A percentile compares a stretch with the other conserved stretches of the same genome.
Evolutionary conservation across 1,140 invertebrate species (phyloP).

Genomic region (Drosophila tani): DNA sequence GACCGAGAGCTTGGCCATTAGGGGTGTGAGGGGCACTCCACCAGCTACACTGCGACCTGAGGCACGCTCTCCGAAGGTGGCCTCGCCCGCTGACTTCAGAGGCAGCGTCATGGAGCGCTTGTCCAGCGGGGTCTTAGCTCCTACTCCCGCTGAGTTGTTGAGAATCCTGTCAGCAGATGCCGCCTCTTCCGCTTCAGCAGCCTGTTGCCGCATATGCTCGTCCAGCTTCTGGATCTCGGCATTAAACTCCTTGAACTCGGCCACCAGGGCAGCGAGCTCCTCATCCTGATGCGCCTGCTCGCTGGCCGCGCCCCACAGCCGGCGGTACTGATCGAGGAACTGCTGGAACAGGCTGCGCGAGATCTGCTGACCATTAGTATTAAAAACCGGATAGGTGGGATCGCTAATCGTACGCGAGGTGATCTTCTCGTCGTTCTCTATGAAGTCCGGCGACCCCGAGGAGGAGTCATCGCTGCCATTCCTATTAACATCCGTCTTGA

Average conservation of each 20-base stretch:
- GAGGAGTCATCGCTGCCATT: slow-evolving; percentile 61
- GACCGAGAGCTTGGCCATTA: slow-evolving; percentile 92
- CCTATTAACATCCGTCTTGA: slow-evolving; percentile 75
- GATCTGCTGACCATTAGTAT: slow-evolving; percentile 89
- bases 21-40: slow-evolving; percentile 90
- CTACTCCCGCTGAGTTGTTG: slow-evolving; percentile 77
- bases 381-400: slow-evolving; percentile 91
- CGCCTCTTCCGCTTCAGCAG: slow-evolving; percentile 26
- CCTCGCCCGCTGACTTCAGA: slow-evolving; percentile 88
- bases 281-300: slow-evolving; percentile 68
- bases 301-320: slow-evolving; percentile 68
- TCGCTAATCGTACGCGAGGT: slow-evolving; percentile 89
- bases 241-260: slow-evolving; percentile 85
- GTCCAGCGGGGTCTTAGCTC: slow-evolving; percentile 85
- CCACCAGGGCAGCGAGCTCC: slow-evolving; percentile 73
- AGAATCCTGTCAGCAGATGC: slow-evolving; percentile 74
- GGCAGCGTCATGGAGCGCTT: slow-evolving; percentile 90
- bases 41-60: slow-evolving; percentile 74
- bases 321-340: slow-evolving; percentile 87
- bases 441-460: slow-evolving; percentile 66
- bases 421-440: slow-evolving; percentile 77
- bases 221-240: slow-evolving; percentile 85
- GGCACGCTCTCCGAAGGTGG: slow-evolving; percentile 31
- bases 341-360: slow-evolving; percentile 90
- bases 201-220: slow-evolving; percentile 85